Conservation (phyloP, 2,113 vertebrate genomes). For the Nycticorax nycticorax region DNA sequence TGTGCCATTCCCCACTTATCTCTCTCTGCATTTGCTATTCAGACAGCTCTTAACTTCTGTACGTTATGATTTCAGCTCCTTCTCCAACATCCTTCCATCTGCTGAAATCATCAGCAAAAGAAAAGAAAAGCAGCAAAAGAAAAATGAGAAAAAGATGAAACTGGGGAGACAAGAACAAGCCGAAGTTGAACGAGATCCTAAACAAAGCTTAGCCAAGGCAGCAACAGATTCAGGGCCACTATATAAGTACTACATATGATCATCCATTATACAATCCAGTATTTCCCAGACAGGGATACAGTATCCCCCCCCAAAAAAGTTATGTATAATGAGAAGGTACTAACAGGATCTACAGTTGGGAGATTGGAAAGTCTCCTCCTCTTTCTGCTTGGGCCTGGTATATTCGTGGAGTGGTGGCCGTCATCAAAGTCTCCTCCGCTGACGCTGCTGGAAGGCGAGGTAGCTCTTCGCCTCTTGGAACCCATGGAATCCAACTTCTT, state of each 20-base stretch:
- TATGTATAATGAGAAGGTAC: conserved; percentile 51
- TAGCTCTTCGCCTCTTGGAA: conserved; percentile 95
- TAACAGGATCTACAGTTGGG: conserved; percentile 97
- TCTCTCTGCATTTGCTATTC: background rate
- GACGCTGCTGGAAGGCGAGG: conserved; percentile 95
- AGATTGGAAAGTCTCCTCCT: conserved; percentile 91
- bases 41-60: background rate
- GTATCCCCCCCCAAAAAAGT: background rate
- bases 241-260: fast-evolving
- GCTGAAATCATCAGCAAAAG: background rate
- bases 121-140: background rate
- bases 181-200: background rate
- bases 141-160: background rate
- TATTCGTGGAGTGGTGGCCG: conserved; percentile 85
- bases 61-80: background rate
- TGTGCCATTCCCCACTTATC: background rate
- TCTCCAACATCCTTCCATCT: background rate
- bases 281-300: background rate
- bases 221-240: background rate
- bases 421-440: conserved; percentile 98
- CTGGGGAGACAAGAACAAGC: background rate
- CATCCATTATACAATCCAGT: background rate
- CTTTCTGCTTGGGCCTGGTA: conserved; percentile 90
- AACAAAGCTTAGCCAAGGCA: background rate
- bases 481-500: conserved; percentile 91